These are phyloP conservation scores for Onychostruthus taczanowskii DNA, from an alignment of 2,113 vertebrate genomes.

Conservation along the genomic window DNA sequence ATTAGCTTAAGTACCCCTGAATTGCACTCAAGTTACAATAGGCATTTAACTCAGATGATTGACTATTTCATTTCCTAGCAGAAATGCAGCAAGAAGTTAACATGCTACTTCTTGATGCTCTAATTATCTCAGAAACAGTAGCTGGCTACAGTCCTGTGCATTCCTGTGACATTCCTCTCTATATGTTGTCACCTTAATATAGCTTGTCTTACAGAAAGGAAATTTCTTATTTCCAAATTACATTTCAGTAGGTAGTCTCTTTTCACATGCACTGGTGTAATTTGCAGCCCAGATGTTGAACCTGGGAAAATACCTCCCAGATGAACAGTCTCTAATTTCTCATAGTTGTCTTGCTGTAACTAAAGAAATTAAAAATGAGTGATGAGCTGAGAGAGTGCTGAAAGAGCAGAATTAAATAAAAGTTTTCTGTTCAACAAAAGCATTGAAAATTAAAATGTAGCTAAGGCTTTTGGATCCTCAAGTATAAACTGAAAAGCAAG, in stretches of 20 bases:
- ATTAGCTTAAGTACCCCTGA: slow-evolving; percentile 2
- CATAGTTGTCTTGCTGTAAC: neutral
- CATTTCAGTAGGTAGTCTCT: neutral
- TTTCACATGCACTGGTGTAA: neutral
- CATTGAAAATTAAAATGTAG: neutral
- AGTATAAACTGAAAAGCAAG: neutral
- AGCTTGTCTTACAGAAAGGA: neutral
- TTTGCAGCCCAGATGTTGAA: neutral
- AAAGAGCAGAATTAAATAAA: neutral
- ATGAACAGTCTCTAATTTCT: neutral
- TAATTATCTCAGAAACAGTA: neutral
- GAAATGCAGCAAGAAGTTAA: neutral
- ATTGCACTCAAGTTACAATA: neutral
- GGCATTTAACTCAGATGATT: neutral
- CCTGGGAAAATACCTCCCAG: neutral
- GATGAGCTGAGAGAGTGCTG: neutral
- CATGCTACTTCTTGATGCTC: neutral
- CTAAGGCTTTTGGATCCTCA: neutral
- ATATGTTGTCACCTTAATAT: neutral
- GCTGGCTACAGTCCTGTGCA: neutral
- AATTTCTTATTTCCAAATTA: neutral
- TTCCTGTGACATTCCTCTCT: neutral
- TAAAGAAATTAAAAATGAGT: neutral
- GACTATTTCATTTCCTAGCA: neutral
- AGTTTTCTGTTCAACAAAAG: neutral